These are phyloP conservation scores for Hyperoplus lanceolatus DNA, from an alignment of 2,797 vertebrate genomes.

Conservation along the genomic window DNA sequence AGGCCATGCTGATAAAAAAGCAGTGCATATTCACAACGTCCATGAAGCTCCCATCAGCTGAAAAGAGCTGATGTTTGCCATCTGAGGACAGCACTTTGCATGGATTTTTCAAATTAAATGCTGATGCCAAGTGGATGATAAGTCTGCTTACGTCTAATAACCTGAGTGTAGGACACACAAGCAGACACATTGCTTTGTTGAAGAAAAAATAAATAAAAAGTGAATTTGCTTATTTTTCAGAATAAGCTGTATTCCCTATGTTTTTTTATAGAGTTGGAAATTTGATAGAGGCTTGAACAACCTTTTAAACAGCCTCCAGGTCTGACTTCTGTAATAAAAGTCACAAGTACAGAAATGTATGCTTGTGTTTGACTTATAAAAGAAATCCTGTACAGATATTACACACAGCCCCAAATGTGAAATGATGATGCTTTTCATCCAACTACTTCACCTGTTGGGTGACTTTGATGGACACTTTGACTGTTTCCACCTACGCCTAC, in stretches of 20 bases:
- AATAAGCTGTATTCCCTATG: not conserved
- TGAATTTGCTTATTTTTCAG: conserved; percentile 1
- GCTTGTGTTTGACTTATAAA: too few relatives aligned
- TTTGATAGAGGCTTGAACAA: not conserved
- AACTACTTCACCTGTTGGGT: too few relatives aligned
- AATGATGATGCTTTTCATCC: too few relatives aligned
- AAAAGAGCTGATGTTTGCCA: conserved; percentile 46
- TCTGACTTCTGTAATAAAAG: too few relatives aligned
- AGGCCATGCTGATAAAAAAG: conserved; percentile 49
- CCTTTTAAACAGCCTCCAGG: not conserved
- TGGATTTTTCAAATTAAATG: conserved; percentile 46
- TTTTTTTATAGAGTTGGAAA: not conserved
- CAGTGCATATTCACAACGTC: conserved; percentile 76
- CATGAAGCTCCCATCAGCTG: conserved; percentile 46
- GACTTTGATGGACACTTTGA: too few relatives aligned
- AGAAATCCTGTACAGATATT: too few relatives aligned
- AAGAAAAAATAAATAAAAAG: not conserved
- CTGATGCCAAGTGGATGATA: conserved; percentile 42
- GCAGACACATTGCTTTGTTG: not conserved
- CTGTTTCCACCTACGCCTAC: too few relatives aligned
- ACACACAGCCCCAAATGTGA: too few relatives aligned
- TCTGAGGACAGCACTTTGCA: conserved; percentile 54
- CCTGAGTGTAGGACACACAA: conserved; percentile 14
- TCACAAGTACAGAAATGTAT: too few relatives aligned
- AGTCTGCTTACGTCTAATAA: conserved; percentile 43